Conservation (phyloP, 2,888 invertebrate genomes). For the Troglohyphantes excavatus region DNA sequence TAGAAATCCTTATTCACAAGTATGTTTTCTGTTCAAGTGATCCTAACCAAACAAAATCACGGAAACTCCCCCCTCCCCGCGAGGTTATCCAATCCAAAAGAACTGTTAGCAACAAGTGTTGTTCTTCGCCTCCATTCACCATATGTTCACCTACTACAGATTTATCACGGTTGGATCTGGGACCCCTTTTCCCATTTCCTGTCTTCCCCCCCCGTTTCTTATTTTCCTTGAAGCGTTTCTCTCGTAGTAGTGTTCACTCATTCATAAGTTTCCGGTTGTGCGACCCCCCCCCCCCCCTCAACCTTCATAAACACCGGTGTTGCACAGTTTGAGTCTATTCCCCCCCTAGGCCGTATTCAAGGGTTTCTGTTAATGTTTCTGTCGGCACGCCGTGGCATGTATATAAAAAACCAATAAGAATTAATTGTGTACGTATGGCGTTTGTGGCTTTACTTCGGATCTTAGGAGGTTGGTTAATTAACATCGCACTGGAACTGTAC, state of each 20-base stretch:
- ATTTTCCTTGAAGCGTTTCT: slow-evolving; percentile 4
- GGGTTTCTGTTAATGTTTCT: background rate
- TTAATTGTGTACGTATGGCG: too few relatives aligned
- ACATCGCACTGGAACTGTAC: too few relatives aligned
- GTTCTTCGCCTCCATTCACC: slow-evolving; percentile 45
- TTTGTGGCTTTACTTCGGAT: too few relatives aligned
- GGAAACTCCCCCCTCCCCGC: too few relatives aligned
- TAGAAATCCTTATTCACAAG: too few relatives aligned
- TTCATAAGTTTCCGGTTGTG: slow-evolving; percentile 68
- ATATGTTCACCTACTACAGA: slow-evolving; percentile 74
- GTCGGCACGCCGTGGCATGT: background rate
- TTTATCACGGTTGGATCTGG: slow-evolving; percentile 35
- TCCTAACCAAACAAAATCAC: too few relatives aligned
- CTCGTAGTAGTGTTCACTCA: slow-evolving; percentile 59
- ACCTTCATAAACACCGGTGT: slow-evolving; percentile 6
- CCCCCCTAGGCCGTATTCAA: too few relatives aligned
- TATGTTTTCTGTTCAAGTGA: too few relatives aligned
- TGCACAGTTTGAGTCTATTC: background rate
- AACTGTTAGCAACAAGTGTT: slow-evolving; percentile 55
- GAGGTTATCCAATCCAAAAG: too few relatives aligned
- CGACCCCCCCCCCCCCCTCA: background rate
- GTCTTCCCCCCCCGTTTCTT: background rate
- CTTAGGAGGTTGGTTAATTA: too few relatives aligned
- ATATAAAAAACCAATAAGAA: too few relatives aligned
- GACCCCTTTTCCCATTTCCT: slow-evolving; percentile 51